phyloP scores from a whole-genome alignment of 2,113 vertebrate genomes.

The Lepisosteus osseus region DNA sequence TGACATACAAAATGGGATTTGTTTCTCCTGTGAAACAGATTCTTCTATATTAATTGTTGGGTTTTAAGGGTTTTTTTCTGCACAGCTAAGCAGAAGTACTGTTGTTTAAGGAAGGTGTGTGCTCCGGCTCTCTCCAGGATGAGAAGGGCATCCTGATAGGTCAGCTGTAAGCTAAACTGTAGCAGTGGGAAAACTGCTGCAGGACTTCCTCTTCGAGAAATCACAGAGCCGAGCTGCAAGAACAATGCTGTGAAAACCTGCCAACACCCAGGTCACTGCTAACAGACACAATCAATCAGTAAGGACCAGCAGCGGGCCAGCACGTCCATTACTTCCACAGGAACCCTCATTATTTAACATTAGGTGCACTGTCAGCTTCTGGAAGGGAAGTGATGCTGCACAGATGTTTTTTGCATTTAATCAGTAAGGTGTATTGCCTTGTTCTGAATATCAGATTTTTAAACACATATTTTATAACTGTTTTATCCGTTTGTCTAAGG shows the following conservation, averaged over 20 bases:
- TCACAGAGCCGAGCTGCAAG: slow-evolving; percentile 38
- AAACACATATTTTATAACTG: background rate
- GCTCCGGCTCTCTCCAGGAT: slow-evolving; percentile 34
- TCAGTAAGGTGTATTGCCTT: background rate
- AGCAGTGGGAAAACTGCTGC: slow-evolving; percentile 48
- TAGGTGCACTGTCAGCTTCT: background rate
- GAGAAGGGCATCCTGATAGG: slow-evolving; percentile 46
- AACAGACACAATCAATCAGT: slow-evolving; percentile 9
- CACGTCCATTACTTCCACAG: slow-evolving; percentile 5
- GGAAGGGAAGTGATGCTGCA: background rate
- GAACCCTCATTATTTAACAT: background rate
- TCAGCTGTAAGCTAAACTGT: slow-evolving; percentile 1
- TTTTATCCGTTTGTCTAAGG: background rate
- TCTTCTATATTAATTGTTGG: background rate
- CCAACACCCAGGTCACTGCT: slow-evolving; percentile 21
- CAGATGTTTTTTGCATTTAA: background rate
- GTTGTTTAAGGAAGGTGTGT: slow-evolving; percentile 2
- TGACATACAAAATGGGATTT: too few relatives aligned
- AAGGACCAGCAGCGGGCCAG: slow-evolving; percentile 1
- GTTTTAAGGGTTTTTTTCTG: slow-evolving; percentile 19
- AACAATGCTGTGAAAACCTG: slow-evolving; percentile 62
- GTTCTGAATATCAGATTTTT: background rate
- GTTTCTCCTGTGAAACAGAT: background rate
- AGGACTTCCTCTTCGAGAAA: slow-evolving; percentile 61
- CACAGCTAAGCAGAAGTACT: slow-evolving; percentile 45